These are phyloP conservation scores for Uloborus plumipes DNA, from an alignment of 2,888 invertebrate species.

Conservation along the genomic window DNA sequence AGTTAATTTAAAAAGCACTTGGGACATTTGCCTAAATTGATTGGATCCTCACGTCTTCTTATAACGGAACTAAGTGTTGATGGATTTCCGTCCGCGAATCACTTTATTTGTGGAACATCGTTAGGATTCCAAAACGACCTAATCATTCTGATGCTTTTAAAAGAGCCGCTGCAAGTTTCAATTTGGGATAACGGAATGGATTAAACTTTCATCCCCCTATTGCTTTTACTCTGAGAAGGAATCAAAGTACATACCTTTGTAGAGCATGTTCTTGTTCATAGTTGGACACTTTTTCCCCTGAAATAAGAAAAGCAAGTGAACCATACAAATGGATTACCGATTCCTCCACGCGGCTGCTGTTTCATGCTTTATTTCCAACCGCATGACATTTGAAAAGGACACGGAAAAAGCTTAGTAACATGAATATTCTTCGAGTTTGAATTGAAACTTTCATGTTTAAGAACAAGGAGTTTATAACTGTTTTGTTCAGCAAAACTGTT, in stretches of 20 bases:
- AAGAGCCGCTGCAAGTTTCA: slow-evolving; percentile 11
- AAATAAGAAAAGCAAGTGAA: slow-evolving; percentile 12
- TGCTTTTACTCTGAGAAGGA: neutral
- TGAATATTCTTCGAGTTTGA: no score
- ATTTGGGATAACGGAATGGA: slow-evolving; percentile 40
- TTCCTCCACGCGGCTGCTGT: neutral
- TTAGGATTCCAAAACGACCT: slow-evolving; percentile 41
- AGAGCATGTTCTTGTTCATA: slow-evolving; percentile 39
- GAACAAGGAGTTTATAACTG: no score
- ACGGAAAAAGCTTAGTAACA: neutral
- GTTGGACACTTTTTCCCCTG: slow-evolving; percentile 44
- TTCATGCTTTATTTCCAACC: neutral
- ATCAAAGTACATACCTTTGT: slow-evolving; percentile 47
- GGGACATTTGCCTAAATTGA: slow-evolving; percentile 55
- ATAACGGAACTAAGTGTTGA: slow-evolving; percentile 39
- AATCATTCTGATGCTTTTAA: slow-evolving; percentile 40
- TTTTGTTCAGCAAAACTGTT: no score
- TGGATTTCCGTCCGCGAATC: slow-evolving; percentile 56
- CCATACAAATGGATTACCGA: neutral
- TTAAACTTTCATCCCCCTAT: slow-evolving; percentile 11
- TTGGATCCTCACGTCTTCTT: slow-evolving; percentile 35
- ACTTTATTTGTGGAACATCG: slow-evolving; percentile 55
- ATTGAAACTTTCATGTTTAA: no score
- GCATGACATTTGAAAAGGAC: neutral
- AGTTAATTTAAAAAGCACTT: slow-evolving; percentile 47